A percentile compares a stretch with the other conserved stretches of the same genome.
phyloP scores from a whole-genome alignment of 23 tunicate species.

The Ascidia mentula region DNA sequence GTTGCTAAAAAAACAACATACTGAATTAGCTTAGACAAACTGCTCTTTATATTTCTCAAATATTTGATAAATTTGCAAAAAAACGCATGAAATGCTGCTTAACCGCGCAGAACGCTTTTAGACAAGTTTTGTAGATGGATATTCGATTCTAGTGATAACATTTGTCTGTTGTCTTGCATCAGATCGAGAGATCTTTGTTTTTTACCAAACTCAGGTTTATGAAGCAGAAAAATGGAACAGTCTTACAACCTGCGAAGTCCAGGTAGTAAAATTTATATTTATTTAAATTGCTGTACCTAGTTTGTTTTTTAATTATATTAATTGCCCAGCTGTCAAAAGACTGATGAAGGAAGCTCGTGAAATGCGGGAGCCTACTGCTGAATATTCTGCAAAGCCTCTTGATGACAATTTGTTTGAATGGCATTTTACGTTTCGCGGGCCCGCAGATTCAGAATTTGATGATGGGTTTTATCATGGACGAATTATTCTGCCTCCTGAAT shows the following conservation, averaged over 20 bases:
- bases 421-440: slow-evolving; percentile 99
- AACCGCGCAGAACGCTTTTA: too few species aligned
- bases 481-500: slow-evolving; percentile 92
- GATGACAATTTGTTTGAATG: slow-evolving; percentile 99
- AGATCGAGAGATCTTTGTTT: too few species aligned
- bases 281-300: too few species aligned
- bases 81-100: too few species aligned
- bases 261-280: not conserved
- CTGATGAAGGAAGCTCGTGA: slow-evolving; percentile 95
- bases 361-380: slow-evolving; percentile 65
- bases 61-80: too few species aligned
- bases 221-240: slow-evolving; percentile 22
- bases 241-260: slow-evolving; percentile 52
- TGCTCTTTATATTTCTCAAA: too few species aligned
- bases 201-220: too few species aligned
- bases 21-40: too few species aligned
- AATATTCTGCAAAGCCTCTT: slow-evolving; percentile 91
- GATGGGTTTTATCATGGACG: slow-evolving; percentile 97
- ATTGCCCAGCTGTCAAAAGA: slow-evolving; percentile 73
- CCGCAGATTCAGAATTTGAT: slow-evolving; percentile 83
- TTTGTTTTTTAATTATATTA: not conserved
- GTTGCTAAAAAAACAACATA: too few species aligned
- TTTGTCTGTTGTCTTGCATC: too few species aligned
- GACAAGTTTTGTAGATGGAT: too few species aligned
- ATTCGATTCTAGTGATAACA: too few species aligned